Base-by-base conservation (phyloP, 2,888 invertebrate genomes). In the Hypselothyrea guttata region DNA sequence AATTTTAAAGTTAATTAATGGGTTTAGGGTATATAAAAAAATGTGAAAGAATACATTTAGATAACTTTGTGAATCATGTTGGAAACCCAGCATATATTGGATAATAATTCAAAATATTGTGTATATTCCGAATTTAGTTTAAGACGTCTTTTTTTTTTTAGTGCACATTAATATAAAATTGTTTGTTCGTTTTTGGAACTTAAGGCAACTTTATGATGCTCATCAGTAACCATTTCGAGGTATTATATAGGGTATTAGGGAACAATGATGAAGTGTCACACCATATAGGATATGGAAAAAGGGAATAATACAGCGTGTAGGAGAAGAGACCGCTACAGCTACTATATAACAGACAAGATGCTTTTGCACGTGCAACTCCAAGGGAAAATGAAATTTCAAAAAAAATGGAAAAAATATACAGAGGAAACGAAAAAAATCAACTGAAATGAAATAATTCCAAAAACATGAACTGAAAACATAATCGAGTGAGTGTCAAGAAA, bases 391-490 rank as follows among this genome's bases (percentile, higher is more conserved):
- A 9, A n/a, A n/a, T 8, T 12, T 31, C 11, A 30, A 7, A 22
- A 28, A 15, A n/a, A n/a, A n/a, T n/a, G n/a, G n/a, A n/a, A n/a
- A 18, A 47, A 38, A 40, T 41, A 34, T 57, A 62, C 27, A 40
- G 27, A 11, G 9, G 27, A 46, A 31, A 61, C 64, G 69, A 58
- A 69, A 78, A 71, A 78, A 66, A 22, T 22, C 2, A 22, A 22
- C 22, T 75, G 65, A 73, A 79, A 79, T 78, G 79, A 79, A 79
- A 83, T 82, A 79, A 79, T 79, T 79, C 83, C 78, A 64, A 79
- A 83, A 82, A 76, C 82, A 78, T 78, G 78, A 75, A 71, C 73
- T 74, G 82, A 82, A 79, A 73, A 82, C 73, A 79, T 71, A 79
- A 75, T 83, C 74, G 68, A 71, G 71, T 62, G 65, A 75, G 71